Conservation (phyloP, 2,888 invertebrate species). For the Eurytoma californica region DNA sequence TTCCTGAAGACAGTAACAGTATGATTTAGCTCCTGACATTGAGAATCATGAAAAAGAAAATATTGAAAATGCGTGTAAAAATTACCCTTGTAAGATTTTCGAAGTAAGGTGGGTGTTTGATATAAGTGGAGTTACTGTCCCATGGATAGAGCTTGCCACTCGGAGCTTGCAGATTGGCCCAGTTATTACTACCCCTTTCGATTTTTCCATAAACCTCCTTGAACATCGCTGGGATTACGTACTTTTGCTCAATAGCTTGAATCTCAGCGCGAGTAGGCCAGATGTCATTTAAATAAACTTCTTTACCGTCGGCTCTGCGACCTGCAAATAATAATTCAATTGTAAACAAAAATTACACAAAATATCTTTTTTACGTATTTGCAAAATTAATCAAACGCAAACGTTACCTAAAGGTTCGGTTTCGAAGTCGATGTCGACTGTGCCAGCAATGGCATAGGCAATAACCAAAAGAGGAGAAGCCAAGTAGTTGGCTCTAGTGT, state of each 20-base stretch:
- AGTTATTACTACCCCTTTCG: conserved; percentile 88
- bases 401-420: conserved; percentile 86
- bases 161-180: conserved; percentile 90
- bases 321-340: conserved; percentile 57
- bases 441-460: conserved; percentile 97
- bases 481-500: conserved; percentile 96
- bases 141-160: conserved; percentile 92
- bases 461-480: conserved; percentile 98
- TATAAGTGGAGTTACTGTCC: conserved; percentile 94
- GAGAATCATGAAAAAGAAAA: not conserved
- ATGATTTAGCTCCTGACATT: not conserved
- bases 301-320: conserved; percentile 79
- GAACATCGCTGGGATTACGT: conserved; percentile 98
- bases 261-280: conserved; percentile 96
- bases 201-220: conserved; percentile 91
- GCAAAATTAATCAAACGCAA: not conserved
- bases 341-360: not conserved
- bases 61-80: not conserved
- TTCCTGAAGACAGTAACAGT: conserved; percentile 73
- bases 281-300: conserved; percentile 92
- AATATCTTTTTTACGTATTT: too few species aligned
- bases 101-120: conserved; percentile 97
- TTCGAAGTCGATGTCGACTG: conserved; percentile 96
- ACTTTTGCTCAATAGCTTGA: conserved; percentile 89
- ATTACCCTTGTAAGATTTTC: conserved; percentile 82